phyloP scores from a whole-genome alignment of 2,888 invertebrate genomes.

The Trilocha varians region DNA sequence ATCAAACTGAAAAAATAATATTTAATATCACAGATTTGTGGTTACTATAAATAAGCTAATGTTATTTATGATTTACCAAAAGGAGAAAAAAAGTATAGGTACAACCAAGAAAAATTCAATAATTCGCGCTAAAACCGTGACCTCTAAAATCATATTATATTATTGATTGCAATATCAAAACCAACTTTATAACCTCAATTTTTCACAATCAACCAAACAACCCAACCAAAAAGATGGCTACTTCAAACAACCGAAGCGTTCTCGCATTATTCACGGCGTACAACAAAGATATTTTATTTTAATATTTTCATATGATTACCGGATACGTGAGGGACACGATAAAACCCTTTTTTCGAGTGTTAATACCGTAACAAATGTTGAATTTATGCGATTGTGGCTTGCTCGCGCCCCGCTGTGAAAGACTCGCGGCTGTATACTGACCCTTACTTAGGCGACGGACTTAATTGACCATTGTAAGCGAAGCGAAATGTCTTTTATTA shows the following conservation, averaged over 20 bases:
- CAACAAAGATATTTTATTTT: conserved; percentile 40
- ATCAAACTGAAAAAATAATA: too few relatives aligned
- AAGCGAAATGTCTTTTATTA: background rate
- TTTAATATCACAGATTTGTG: too few relatives aligned
- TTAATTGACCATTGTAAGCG: background rate
- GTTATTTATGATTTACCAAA: too few relatives aligned
- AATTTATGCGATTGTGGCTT: conserved; percentile 64
- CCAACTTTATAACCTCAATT: background rate
- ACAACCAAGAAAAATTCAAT: too few relatives aligned
- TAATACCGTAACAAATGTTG: conserved; percentile 71
- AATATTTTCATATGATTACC: conserved; percentile 42
- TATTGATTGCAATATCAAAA: too few relatives aligned
- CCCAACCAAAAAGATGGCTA: conserved; percentile 2
- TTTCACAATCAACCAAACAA: conserved; percentile 9
- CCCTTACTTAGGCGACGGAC: conserved; percentile 8
- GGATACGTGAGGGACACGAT: conserved; percentile 67
- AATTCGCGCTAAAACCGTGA: too few relatives aligned
- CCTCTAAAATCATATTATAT: too few relatives aligned
- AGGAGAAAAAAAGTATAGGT: too few relatives aligned
- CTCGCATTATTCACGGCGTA: conserved; percentile 30
- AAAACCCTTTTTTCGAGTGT: conserved; percentile 69
- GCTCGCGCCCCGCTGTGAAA: conserved; percentile 46
- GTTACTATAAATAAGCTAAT: too few relatives aligned
- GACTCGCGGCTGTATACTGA: conserved; percentile 27
- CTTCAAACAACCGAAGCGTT: conserved; percentile 5